Base-by-base conservation (phyloP, 2,888 invertebrate species). In the Tiliacea citrago region DNA sequence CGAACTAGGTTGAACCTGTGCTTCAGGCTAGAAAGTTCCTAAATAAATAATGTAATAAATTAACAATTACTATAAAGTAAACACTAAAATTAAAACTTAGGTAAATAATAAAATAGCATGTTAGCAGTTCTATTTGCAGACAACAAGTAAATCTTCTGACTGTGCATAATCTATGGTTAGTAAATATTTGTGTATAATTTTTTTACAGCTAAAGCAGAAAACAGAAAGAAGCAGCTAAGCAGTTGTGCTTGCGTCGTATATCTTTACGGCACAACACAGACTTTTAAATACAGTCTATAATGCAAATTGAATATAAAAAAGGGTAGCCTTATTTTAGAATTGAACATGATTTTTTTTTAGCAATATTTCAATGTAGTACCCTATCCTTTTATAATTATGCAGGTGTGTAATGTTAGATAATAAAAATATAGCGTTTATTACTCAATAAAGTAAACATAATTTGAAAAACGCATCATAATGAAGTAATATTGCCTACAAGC, bases 391-490 rank as follows among this genome's bases (percentile, higher is more conserved):
- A 61, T 16, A 5, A 13, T 6, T 35, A 51, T 16, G 51, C 63
- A 75, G 75, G 47, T 63, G 57, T n/a, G 75, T 63, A 62, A 29
- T 18, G 10, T 35, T 42, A 10, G 45, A 24, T 73, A 39, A 39
- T 58, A 49, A 61, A 65, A 81, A 49, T 45, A n/a, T 49, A 61
- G 18, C 18, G 4, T 77, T 79, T 82, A 79, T 49, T 58, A 45
- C 12, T 0, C 53, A 63, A 68, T 58, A 77, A 63, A 78, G 47
- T 42, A 24, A 55, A 68, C 18, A 13, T 65, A 58, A 77, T 68
- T 77, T 49, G 16, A 63, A 77, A 77, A 83, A 58, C 18, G 29
- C 61, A 77, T 62, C 45, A 21, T 21, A 51, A 24, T 82, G 1
- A 63, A 82, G 16, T 81, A 65, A 75, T 75, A 65, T 53, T 53